Conservation (phyloP, 2,888 invertebrate species). For the Galeopsomyia nigrocyanea region DNA sequence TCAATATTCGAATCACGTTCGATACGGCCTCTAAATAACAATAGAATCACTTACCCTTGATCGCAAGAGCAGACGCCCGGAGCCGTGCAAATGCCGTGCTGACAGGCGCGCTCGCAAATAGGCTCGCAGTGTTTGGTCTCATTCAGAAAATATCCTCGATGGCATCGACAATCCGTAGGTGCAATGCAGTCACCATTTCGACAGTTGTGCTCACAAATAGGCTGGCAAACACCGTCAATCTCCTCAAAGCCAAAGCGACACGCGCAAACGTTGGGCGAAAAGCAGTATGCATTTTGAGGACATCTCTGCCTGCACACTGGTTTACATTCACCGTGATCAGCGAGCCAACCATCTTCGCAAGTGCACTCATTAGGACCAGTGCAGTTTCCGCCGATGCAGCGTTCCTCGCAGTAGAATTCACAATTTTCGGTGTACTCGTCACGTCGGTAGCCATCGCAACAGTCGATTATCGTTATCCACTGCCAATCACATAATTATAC, state of each 20-base stretch:
- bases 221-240: constrained; percentile 68
- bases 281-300: constrained; percentile 71
- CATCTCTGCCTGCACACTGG: constrained; percentile 73
- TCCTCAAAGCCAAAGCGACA: constrained; percentile 72
- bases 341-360: constrained; percentile 74
- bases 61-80: constrained; percentile 63
- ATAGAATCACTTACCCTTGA: constrained; percentile 55
- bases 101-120: constrained; percentile 63
- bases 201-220: constrained; percentile 66
- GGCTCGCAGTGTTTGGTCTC: constrained; percentile 60
- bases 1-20: too few relatives aligned
- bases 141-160: constrained; percentile 58
- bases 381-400: constrained; percentile 80
- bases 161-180: constrained; percentile 60
- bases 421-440: constrained; percentile 71
- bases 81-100: constrained; percentile 60
- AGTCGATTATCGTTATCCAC: constrained; percentile 69
- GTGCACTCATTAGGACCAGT: constrained; percentile 76
- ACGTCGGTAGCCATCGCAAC: constrained; percentile 80
- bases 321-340: constrained; percentile 76
- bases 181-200: constrained; percentile 63
- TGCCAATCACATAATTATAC: constrained; percentile 6
- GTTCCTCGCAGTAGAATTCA: constrained; percentile 75
- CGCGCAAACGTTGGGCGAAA: constrained; percentile 73
- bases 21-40: too few relatives aligned